These are phyloP conservation scores for Phaonia tiefii DNA, from an alignment of 2,888 invertebrate genomes.

Conservation along the genomic window DNA sequence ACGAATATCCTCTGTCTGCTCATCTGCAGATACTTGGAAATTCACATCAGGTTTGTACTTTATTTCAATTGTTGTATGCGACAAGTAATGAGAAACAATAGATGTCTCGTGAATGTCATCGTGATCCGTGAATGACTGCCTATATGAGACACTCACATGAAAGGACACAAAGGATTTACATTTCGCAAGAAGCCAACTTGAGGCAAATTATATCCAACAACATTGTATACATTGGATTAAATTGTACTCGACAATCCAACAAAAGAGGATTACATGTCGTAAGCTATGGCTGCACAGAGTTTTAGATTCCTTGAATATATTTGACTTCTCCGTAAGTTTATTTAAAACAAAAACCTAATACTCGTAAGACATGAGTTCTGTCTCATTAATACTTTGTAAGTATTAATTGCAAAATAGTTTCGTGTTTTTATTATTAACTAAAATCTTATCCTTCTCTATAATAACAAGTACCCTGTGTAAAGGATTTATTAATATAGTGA, in stretches of 20 bases:
- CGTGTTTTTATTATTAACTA: too few species aligned
- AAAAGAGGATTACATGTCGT: background rate
- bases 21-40: constrained; percentile 21
- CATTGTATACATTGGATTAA: background rate
- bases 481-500: too few species aligned
- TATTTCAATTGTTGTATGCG: constrained; percentile 27
- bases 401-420: too few species aligned
- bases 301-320: background rate
- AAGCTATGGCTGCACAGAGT: background rate
- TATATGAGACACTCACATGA: too few species aligned
- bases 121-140: constrained; percentile 5
- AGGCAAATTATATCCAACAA: background rate
- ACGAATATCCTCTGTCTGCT: background rate
- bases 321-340: constrained; percentile 19
- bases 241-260: background rate
- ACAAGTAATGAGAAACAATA: constrained; percentile 29
- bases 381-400: too few species aligned
- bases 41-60: constrained; percentile 19
- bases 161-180: too few species aligned
- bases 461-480: too few species aligned
- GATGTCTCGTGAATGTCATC: constrained; percentile 37
- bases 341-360: too few species aligned
- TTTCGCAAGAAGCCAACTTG: constrained; percentile 11
- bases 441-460: too few species aligned
- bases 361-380: too few species aligned